Base-by-base conservation (phyloP, 2,113 vertebrate species). In the Alethe diademata region DNA sequence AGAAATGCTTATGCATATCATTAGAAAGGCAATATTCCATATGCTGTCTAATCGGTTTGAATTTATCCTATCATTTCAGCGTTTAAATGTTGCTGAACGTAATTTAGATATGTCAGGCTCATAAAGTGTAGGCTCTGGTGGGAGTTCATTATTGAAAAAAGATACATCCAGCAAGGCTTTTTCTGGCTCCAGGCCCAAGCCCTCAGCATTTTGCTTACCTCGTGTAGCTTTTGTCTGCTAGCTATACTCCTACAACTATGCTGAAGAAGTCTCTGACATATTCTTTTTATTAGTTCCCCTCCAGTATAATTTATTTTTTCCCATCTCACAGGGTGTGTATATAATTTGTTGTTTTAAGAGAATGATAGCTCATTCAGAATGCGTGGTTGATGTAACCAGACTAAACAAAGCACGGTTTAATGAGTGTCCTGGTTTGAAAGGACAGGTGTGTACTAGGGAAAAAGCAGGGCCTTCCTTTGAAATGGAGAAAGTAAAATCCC, bases 51-150 rank as follows among this genome's bases (percentile, higher is more conserved):
- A 96, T 91, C 95, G 94, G 88, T 95, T 96, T 87, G 86, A 91
- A 97, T 97, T 92, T 93, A 92, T 97, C 90, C 94, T 96, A 93
- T 97, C 95, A 92, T 95, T 97, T 95, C 95, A 94, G 89, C 95
- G 95, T 76, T 76, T 88, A 94, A 92, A 95, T 88, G 91, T 74
- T 97, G 94, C 94, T 40, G 88, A 96, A 95, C 1, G 38, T 92
- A 96, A 97, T 97, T 97, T 95, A 91, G 92, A 96, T 90, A 79
- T 95, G 88, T 96, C 95, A 97, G 78, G 67, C 89, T 95, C 94
- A 88, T 95, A 91, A 97, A 96, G 92, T 73, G 88, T 83, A 96
- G 64, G 74, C 70, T 95, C 78, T 97, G 60, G 86, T 82, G 91
- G 89, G 96, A 97, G 93, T 96, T 97, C 78, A 35, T 95, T 87